Evolutionary conservation across 2,888 invertebrate species (phyloP).

Genomic region (Cosmorhoe ocellata): DNA sequence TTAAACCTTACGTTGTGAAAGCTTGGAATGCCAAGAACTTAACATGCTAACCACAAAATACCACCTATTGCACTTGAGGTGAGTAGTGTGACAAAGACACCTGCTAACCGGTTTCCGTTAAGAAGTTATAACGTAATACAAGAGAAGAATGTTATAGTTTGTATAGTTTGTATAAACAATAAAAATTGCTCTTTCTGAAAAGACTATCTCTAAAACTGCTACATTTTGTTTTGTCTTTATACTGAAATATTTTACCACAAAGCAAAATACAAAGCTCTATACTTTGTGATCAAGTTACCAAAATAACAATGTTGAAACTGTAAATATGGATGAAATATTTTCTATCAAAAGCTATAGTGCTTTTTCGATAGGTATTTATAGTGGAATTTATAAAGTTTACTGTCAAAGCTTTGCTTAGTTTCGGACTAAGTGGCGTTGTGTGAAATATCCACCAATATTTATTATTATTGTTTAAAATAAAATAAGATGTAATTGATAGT

Average conservation of each 20-base stretch:
- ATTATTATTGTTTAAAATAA: no score
- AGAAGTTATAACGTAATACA: no score
- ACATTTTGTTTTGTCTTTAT: slow-evolving; percentile 4
- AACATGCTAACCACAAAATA: neutral
- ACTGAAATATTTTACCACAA: slow-evolving; percentile 5
- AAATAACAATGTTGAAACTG: slow-evolving; percentile 6
- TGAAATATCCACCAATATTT: no score
- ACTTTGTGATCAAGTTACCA: slow-evolving; percentile 17
- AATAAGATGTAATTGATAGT: no score
- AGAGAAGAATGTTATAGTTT: no score
- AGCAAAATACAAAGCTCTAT: slow-evolving; percentile 8
- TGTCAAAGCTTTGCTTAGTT: neutral
- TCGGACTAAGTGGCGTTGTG: no score
- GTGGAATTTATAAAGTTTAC: slow-evolving; percentile 4
- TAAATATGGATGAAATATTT: slow-evolving; percentile 7
- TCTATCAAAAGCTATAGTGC: slow-evolving; percentile 11
- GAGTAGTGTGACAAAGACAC: neutral
- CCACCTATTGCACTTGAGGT: neutral
- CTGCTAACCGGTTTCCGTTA: no score
- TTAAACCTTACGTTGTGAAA: neutral
- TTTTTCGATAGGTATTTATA: slow-evolving; percentile 10
- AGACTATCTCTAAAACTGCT: neutral
- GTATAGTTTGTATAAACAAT: no score
- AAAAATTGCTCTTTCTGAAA: no score
- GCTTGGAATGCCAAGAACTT: slow-evolving; percentile 3